Conservation (phyloP, 2,113 vertebrate species). For the Triplophysa siluroides region DNA sequence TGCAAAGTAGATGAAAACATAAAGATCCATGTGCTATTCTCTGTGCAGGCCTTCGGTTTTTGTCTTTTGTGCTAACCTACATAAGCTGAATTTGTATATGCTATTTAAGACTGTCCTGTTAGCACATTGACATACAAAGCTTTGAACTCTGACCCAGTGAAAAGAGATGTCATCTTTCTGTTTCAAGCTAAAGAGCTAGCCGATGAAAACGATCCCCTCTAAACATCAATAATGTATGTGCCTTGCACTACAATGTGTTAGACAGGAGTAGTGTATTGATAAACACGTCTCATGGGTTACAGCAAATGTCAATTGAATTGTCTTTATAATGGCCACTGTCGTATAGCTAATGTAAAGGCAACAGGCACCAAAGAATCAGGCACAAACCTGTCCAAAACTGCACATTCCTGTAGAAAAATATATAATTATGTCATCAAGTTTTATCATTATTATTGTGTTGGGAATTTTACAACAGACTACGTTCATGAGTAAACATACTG, state of each 20-base stretch:
- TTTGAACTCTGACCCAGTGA: slow-evolving; percentile 51
- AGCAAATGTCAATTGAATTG: slow-evolving; percentile 50
- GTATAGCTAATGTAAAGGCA: not conserved
- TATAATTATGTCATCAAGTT: not conserved
- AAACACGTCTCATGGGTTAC: slow-evolving; percentile 41
- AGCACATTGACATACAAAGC: slow-evolving; percentile 54
- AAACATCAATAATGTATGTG: slow-evolving; percentile 55
- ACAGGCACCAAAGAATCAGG: not conserved
- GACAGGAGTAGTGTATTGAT: slow-evolving; percentile 53
- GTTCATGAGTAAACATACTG: too few species aligned
- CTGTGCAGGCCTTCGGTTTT: slow-evolving; percentile 36
- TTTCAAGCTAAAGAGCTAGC: slow-evolving; percentile 51
- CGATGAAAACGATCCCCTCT: slow-evolving; percentile 40
- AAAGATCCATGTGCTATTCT: not conserved
- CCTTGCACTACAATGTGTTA: slow-evolving; percentile 36
- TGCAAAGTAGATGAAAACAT: not conserved
- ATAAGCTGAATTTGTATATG: not conserved
- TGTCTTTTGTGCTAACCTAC: not conserved
- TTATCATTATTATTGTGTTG: not conserved
- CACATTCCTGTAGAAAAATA: not conserved
- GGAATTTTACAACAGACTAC: not conserved
- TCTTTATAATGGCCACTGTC: slow-evolving; percentile 28
- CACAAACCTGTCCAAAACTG: not conserved
- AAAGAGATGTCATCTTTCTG: slow-evolving; percentile 63
- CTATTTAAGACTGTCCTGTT: slow-evolving; percentile 26